A percentile compares a stretch with the other conserved stretches of the same genome.
phyloP scores from a whole-genome alignment of 2,888 invertebrate species.

The Hymenopus coronatus region DNA sequence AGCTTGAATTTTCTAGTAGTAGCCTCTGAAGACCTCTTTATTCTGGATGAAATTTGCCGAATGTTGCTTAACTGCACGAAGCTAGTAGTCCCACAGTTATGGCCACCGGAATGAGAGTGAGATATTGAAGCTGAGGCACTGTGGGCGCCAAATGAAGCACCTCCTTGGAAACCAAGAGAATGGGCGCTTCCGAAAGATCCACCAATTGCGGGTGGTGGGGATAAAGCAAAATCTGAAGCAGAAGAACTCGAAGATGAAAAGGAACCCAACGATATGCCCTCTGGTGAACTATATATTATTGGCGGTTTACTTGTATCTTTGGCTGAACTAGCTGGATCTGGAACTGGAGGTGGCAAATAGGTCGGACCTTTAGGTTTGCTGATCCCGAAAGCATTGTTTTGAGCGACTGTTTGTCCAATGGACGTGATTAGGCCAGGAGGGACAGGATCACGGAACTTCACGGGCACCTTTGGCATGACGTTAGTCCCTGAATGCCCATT shows the following conservation, averaged over 20 bases:
- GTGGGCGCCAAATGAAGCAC: constrained; percentile 37
- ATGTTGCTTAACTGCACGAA: no score
- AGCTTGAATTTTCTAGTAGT: no score
- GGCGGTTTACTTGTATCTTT: constrained; percentile 37
- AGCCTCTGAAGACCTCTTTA: no score
- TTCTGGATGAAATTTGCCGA: no score
- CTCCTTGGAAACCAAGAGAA: constrained; percentile 6
- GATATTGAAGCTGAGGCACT: constrained; percentile 39
- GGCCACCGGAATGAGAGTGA: constrained; percentile 35
- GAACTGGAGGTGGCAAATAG: constrained; percentile 64
- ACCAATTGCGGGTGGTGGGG: neutral
- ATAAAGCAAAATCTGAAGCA: neutral
- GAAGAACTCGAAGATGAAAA: neutral
- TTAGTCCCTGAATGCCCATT: constrained; percentile 39
- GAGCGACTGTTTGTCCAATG: constrained; percentile 61
- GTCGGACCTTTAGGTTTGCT: constrained; percentile 45
- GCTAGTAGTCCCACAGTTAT: constrained; percentile 31
- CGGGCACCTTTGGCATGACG: constrained; percentile 56
- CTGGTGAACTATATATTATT: constrained; percentile 40
- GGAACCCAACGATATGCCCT: constrained; percentile 22
- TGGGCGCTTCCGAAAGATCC: neutral
- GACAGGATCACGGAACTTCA: constrained; percentile 71
- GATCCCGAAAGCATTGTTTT: constrained; percentile 56
- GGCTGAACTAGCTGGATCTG: constrained; percentile 46
- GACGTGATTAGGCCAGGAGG: constrained; percentile 67